Conservation (phyloP, 2,113 vertebrate genomes). For the Eulemur macaco region DNA sequence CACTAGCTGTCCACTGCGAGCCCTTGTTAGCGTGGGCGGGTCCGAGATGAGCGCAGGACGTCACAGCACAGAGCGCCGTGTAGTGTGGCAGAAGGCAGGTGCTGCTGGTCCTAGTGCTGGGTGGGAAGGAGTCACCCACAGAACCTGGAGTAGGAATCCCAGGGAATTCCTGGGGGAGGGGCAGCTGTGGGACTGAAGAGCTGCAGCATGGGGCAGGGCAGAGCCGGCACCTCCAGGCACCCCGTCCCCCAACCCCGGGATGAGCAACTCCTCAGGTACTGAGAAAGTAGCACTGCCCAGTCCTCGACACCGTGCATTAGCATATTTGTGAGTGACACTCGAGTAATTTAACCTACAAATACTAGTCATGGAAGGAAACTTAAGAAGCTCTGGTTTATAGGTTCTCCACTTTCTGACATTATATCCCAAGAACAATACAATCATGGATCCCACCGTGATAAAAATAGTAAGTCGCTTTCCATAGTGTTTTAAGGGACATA, state of each 20-base stretch:
- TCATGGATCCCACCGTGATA: no score
- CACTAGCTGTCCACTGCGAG: not conserved
- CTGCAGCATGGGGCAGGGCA: no score
- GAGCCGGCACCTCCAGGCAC: not conserved
- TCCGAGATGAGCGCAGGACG: no score
- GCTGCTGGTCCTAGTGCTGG: not conserved
- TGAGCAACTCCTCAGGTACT: not conserved
- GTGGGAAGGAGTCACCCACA: rapidly evolving
- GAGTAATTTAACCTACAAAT: no score
- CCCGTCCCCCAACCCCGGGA: not conserved
- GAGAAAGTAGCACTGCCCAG: not conserved
- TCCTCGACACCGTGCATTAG: not conserved
- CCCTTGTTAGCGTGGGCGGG: not conserved
- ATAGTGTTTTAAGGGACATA: not conserved
- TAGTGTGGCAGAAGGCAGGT: not conserved
- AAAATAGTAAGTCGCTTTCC: not conserved
- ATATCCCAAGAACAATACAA: not conserved
- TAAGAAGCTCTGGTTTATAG: not conserved
- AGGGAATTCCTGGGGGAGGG: not conserved
- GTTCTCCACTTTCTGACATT: not conserved
- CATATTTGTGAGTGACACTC: no score
- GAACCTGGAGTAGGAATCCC: not conserved
- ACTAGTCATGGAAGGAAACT: rapidly evolving
- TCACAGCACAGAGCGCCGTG: rapidly evolving
- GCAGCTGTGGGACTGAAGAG: not conserved